These are phyloP conservation scores for Auanema freiburgensis DNA, from an alignment of 2,888 invertebrate genomes.

Conservation along the genomic window DNA sequence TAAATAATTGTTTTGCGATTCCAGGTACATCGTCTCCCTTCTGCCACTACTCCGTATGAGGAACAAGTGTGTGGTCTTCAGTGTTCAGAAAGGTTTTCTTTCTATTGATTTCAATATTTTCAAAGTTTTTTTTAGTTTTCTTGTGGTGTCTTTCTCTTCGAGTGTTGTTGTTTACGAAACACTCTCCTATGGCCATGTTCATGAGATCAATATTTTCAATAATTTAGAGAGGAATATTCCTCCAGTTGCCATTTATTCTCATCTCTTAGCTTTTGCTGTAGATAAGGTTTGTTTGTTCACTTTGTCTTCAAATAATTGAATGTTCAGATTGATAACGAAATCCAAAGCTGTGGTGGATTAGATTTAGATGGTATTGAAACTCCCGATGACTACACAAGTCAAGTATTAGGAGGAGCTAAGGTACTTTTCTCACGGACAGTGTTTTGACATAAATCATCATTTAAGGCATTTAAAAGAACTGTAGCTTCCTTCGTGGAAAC, in stretches of 20 bases:
- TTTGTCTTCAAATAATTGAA: conserved; percentile 6
- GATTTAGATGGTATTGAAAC: conserved; percentile 33
- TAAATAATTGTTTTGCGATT: not conserved
- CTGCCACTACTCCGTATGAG: conserved; percentile 57
- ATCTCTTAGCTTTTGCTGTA: conserved; percentile 55
- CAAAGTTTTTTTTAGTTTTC: conserved; percentile 35
- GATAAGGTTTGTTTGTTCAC: conserved; percentile 28
- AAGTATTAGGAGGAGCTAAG: conserved; percentile 68
- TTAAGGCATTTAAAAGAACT: conserved; percentile 66
- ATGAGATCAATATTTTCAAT: conserved; percentile 35
- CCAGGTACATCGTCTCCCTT: conserved; percentile 20
- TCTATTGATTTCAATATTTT: not conserved
- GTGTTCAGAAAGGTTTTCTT: conserved; percentile 51
- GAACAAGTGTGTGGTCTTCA: conserved; percentile 65
- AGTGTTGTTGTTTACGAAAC: conserved; percentile 66
- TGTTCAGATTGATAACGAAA: conserved; percentile 65
- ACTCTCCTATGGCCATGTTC: conserved; percentile 38
- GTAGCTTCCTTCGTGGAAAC: conserved; percentile 67
- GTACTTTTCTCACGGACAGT: conserved; percentile 46
- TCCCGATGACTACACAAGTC: conserved; percentile 65
- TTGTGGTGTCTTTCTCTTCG: conserved; percentile 56
- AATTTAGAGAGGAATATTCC: conserved; percentile 43
- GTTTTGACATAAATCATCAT: no score
- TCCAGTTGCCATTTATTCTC: conserved; percentile 45
- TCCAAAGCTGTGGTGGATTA: conserved; percentile 47